Evolutionary conservation across 2,888 invertebrate genomes (phyloP), one percentile per base, ranked within the genome.

Genomic region (Pseudoips prasinana): DNA sequence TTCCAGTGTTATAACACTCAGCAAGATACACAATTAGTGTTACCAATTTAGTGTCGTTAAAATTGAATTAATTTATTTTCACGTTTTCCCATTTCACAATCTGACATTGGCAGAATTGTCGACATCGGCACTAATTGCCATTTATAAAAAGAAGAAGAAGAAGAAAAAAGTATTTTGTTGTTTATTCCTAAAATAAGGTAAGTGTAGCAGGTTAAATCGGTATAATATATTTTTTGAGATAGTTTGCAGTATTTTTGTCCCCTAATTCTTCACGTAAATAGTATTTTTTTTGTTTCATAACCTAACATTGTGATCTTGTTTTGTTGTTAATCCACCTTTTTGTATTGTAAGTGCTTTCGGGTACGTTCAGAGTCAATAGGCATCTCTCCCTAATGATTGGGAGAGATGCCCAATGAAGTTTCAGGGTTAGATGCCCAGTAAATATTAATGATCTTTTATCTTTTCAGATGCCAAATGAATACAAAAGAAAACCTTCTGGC

Each of bases 381-480:
- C 22, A 22, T 22, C 22, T 22, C 22, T 22, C 22, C 8, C 7
- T 22, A 8, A 8, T 22, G 22, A 22, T 22, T n/a, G 22, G 22
- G 22, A 6, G 22, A 22, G 22, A 22, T 22, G 7, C 22, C 22
- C n/a, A 22, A 22, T n/a, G 22, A 8, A 6, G 8, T 22, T 6
- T 22, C 22, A n/a, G 7, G 3, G 22, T 22, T 22, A 22, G 22
- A 22, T 22, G 22, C 8, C 22, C 22, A 22, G 22, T 22, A 22
- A 22, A 22, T n/a, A 22, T 22, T 6, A n/a, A 1, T 22, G 22
- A 10, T 22, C 1, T 28, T 28, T 22, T 28, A 20, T 20, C n/a
- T 28, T 28, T 22, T 22, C 10, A 28, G 28, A 28, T 28, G 28
- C 22, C 20, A n/a, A 22, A 28, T 28, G 28, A 28, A 28, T 28